phyloP scores from a whole-genome alignment of 2,888 invertebrate species.

The Drosophila rellima region DNA sequence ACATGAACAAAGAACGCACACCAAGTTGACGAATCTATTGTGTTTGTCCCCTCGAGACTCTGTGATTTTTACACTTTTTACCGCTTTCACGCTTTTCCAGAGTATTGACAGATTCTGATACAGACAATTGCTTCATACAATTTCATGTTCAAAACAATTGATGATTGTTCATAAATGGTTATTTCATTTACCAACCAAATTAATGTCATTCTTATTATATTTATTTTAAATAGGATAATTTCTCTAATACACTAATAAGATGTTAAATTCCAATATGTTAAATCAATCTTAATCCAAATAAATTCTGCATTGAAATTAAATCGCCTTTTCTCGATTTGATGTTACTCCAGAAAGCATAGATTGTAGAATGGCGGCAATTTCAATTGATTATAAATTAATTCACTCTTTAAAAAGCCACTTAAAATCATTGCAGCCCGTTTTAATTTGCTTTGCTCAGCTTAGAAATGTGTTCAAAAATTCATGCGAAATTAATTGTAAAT shows the following conservation, averaged over 20 bases:
- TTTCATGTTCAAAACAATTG: conserved; percentile 43
- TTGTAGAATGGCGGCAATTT: not conserved
- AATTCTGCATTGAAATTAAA: too few species aligned
- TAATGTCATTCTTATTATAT: not conserved
- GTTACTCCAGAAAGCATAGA: too few species aligned
- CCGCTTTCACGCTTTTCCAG: conserved; percentile 23
- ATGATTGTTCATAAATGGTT: conserved; percentile 61
- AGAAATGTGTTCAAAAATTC: conserved; percentile 14
- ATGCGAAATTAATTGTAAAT: conserved; percentile 67
- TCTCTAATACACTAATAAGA: too few species aligned
- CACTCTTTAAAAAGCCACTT: not conserved
- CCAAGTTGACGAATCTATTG: conserved; percentile 17
- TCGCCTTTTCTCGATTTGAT: too few species aligned
- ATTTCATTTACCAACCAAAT: conserved; percentile 2
- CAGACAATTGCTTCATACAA: conserved; percentile 14
- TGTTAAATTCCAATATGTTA: too few species aligned
- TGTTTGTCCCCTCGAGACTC: conserved; percentile 9
- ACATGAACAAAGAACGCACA: conserved; percentile 1
- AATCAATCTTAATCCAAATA: too few species aligned
- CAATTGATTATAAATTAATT: not conserved
- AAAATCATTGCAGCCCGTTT: not conserved
- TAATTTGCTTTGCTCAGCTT: not conserved
- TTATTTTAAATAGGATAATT: not conserved
- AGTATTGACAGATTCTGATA: conserved; percentile 16
- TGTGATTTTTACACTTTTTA: conserved; percentile 40